These are phyloP conservation scores for Monarcha castaneiventris DNA, from an alignment of 2,113 vertebrate genomes.

Conservation along the genomic window DNA sequence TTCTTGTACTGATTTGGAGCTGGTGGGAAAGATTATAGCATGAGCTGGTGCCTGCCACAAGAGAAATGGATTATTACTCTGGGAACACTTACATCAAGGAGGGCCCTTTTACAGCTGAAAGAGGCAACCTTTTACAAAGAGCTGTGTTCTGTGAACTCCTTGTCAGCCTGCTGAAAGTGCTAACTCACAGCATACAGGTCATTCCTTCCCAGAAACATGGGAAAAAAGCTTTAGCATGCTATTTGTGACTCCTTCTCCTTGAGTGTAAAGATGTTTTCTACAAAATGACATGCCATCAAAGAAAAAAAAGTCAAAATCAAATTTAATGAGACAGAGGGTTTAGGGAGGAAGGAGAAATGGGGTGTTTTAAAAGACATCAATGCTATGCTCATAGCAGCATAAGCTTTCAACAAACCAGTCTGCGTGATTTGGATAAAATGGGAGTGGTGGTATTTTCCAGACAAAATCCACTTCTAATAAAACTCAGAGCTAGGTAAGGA, in stretches of 20 bases:
- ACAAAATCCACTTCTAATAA: neutral
- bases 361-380: neutral
- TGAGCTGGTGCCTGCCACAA: neutral
- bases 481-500: neutral
- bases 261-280: neutral
- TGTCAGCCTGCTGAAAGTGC: constrained; percentile 49
- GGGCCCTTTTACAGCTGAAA: neutral
- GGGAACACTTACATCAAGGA: constrained; percentile 36
- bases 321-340: neutral
- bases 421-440: neutral
- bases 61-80: constrained; percentile 17
- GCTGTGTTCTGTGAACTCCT: constrained; percentile 14
- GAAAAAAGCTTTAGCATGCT: neutral
- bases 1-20: constrained; percentile 4
- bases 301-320: neutral
- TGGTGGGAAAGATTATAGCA: constrained; percentile 41
- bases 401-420: neutral
- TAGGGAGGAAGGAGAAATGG: neutral
- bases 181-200: constrained; percentile 37
- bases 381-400: neutral
- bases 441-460: neutral
- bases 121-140: constrained; percentile 30
- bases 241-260: neutral
- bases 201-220: neutral
- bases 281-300: neutral